These are phyloP conservation scores for Alosa sapidissima DNA, from an alignment of 2,797 vertebrate genomes.

Conservation along the genomic window DNA sequence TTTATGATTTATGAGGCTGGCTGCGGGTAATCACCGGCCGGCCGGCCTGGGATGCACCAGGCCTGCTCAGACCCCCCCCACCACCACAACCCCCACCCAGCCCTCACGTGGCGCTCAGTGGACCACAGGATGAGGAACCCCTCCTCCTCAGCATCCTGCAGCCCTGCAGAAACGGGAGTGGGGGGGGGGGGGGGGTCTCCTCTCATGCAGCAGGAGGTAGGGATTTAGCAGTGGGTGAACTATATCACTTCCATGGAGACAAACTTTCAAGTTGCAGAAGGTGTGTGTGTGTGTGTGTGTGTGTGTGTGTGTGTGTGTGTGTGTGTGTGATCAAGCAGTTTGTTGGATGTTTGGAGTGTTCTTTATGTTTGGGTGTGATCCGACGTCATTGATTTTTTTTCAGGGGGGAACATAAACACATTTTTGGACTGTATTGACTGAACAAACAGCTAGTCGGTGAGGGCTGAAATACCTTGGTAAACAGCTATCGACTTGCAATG, in stretches of 20 bases:
- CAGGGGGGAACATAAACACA: neutral
- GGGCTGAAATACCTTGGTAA: neutral
- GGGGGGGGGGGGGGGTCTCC: too few relatives aligned
- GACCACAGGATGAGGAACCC: neutral
- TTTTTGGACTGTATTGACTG: neutral
- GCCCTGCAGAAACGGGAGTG: too few relatives aligned
- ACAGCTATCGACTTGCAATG: slow-evolving; percentile 7
- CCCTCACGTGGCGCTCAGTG: slow-evolving; percentile 49
- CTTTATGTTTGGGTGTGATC: neutral
- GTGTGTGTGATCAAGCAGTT: neutral
- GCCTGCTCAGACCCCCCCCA: slow-evolving; percentile 32
- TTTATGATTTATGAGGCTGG: slow-evolving; percentile 74
- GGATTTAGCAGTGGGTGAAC: neutral
- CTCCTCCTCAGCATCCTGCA: neutral
- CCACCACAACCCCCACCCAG: slow-evolving; percentile 20
- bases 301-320: neutral
- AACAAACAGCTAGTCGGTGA: slow-evolving; percentile 13
- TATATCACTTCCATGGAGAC: neutral
- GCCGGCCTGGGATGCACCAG: slow-evolving; percentile 60
- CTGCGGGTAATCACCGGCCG: slow-evolving; percentile 56
- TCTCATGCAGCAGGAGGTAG: neutral
- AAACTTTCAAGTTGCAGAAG: neutral
- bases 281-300: neutral
- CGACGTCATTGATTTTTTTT: slow-evolving; percentile 1
- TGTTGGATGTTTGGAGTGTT: neutral